phyloP scores from a whole-genome alignment of 2,113 vertebrate species.

The Synodontis membranacea region DNA sequence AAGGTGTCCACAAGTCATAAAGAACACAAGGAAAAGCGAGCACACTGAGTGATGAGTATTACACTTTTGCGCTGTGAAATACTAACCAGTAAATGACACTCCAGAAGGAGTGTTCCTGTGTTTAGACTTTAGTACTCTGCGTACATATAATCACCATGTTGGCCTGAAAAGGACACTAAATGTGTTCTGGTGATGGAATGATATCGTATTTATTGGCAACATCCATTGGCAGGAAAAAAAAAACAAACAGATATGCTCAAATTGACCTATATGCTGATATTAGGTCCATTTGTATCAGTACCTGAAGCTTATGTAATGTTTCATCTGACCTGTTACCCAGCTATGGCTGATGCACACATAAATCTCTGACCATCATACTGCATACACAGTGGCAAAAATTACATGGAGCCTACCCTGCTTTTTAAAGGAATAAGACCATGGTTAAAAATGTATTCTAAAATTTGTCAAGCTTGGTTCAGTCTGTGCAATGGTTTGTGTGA shows the following conservation, averaged over 20 bases:
- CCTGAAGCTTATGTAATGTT: conserved; percentile 24
- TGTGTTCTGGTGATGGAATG: conserved; percentile 1
- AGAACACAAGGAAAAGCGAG: conserved; percentile 45
- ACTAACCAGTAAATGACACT: conserved; percentile 33
- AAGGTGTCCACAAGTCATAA: conserved; percentile 42
- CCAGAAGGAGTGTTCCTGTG: conserved; percentile 19
- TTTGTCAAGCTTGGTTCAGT: conserved; percentile 12
- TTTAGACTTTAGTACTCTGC: conserved; percentile 19
- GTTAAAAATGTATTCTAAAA: conserved; percentile 28
- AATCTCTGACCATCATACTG: conserved; percentile 21
- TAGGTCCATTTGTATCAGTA: conserved; percentile 20
- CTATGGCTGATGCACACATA: not conserved
- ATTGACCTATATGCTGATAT: conserved; percentile 14
- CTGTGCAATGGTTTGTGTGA: conserved; percentile 35
- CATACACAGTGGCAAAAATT: conserved; percentile 18
- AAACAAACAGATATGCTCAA: conserved; percentile 25
- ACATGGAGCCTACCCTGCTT: conserved; percentile 1
- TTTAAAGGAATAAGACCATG: conserved; percentile 34
- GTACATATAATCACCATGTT: conserved; percentile 28
- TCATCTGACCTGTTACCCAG: not conserved
- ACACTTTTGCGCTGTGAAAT: conserved; percentile 28
- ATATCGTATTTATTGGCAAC: conserved; percentile 22
- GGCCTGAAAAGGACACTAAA: conserved; percentile 27
- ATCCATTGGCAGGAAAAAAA: conserved; percentile 10
- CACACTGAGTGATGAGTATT: conserved; percentile 23